Evolutionary conservation across 2,888 invertebrate species (phyloP).

Genomic region (Pheosia gnoma): DNA sequence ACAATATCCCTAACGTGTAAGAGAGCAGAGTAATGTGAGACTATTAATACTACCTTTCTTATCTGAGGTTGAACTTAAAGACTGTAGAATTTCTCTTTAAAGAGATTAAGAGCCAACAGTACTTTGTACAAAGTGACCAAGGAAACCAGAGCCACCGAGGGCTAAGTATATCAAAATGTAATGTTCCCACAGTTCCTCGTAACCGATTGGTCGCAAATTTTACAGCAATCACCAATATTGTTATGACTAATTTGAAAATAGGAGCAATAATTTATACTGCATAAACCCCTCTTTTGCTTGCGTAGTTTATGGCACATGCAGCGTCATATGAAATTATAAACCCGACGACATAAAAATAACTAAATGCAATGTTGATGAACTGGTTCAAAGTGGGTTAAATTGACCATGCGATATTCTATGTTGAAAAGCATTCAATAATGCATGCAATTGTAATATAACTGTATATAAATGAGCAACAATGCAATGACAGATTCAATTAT

Average conservation of each 20-base stretch:
- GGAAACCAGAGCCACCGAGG: no score
- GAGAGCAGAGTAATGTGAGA: no score
- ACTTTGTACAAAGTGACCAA: no score
- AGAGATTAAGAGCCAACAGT: no score
- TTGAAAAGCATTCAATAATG: constrained; percentile 47
- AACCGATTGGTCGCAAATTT: no score
- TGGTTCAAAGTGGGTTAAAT: constrained; percentile 38
- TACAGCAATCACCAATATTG: background rate
- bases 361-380: constrained; percentile 13
- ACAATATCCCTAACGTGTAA: no score
- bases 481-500: constrained; percentile 41
- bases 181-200: no score
- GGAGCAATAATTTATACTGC: background rate
- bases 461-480: constrained; percentile 44
- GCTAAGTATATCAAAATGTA: no score
- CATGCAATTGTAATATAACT: constrained; percentile 41
- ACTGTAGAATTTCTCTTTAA: no score
- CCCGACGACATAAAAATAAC: constrained; percentile 15
- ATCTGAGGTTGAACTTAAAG: no score
- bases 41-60: no score
- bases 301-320: background rate
- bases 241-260: background rate
- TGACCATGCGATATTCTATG: constrained; percentile 44
- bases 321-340: background rate
- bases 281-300: no score